Conservation (phyloP, 2,888 invertebrate species). For the Gibbula magus region DNA sequence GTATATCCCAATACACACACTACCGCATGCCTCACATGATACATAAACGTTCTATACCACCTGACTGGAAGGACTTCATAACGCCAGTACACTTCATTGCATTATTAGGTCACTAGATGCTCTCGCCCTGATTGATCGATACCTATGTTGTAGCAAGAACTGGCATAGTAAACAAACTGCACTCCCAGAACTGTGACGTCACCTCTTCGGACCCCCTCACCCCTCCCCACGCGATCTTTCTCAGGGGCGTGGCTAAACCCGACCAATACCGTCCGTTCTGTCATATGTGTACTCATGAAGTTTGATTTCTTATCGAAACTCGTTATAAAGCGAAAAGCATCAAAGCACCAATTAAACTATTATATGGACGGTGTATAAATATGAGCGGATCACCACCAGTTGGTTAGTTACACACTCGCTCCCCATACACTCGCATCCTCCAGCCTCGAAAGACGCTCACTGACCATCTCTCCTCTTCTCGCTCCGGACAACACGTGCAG, state of each 20-base stretch:
- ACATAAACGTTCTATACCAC: no score
- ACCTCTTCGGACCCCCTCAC: no score
- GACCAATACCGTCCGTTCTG: not conserved
- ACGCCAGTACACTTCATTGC: no score
- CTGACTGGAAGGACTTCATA: no score
- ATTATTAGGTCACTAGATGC: no score
- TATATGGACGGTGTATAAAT: slow-evolving; percentile 15
- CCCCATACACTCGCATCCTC: not conserved
- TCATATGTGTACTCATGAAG: not conserved
- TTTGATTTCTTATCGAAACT: slow-evolving; percentile 17
- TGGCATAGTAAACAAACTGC: no score
- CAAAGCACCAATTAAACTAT: slow-evolving; percentile 9
- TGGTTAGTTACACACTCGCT: not conserved
- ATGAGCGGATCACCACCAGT: not conserved
- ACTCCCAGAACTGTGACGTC: no score
- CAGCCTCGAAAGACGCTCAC: not conserved
- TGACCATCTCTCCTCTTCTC: not conserved
- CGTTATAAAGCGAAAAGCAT: slow-evolving; percentile 4
- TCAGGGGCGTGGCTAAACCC: not conserved
- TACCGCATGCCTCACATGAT: no score
- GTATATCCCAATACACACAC: no score
- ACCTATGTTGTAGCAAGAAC: no score
- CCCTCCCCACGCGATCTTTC: no score
- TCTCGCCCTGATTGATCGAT: no score
- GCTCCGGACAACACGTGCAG: not conserved